Evolutionary conservation across 2,888 invertebrate species (phyloP), one percentile per base, ranked within the genome.

Genomic region (Lapara coniferarum): DNA sequence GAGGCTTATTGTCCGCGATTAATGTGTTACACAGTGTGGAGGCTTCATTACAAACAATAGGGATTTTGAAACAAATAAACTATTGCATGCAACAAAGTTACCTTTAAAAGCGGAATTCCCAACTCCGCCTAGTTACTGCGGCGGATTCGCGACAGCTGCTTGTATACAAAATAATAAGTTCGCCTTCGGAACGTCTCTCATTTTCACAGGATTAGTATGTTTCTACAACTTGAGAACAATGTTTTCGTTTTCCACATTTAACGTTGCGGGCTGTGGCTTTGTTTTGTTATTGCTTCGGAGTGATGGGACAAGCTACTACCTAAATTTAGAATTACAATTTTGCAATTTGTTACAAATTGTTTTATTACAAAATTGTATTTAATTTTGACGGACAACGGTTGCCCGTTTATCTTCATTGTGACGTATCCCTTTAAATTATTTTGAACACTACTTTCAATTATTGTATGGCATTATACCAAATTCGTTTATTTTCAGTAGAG

Each of bases 61-160:
- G 71, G 68, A 74, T 73, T 74, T 75, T 58, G 58, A 49, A 73
- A 74, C 72, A 76, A 74, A 77, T 76, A 77, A 75, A 80, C 75
- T 77, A 73, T 74, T 70, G 59, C 71, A 68, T 71, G 73, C 51
- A 75, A 77, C 76, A 71, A 74, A 78, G 79, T 80, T 79, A 71
- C 66, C 68, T 75, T 72, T 73, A 70, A 74, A 75, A 71, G 73
- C 74, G 67, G 55, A 74, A 71, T 71, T 74, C 68, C 69, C 66
- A 71, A 73, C 71, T 72, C 8, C 68, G 66, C 51, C 58, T 57
- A 67, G 56, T 68, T 49, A 16, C 25, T 55, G 69, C 52, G 66
- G 13, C 37, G 58, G 52, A 55, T 52, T 70, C 69, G 73, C 70
- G 71, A 70, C 69, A 72, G 70, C 67, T 72, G 66, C 56, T 71